These are phyloP conservation scores for Mixornis gularis DNA, from an alignment of 2,113 vertebrate genomes.

Conservation along the genomic window DNA sequence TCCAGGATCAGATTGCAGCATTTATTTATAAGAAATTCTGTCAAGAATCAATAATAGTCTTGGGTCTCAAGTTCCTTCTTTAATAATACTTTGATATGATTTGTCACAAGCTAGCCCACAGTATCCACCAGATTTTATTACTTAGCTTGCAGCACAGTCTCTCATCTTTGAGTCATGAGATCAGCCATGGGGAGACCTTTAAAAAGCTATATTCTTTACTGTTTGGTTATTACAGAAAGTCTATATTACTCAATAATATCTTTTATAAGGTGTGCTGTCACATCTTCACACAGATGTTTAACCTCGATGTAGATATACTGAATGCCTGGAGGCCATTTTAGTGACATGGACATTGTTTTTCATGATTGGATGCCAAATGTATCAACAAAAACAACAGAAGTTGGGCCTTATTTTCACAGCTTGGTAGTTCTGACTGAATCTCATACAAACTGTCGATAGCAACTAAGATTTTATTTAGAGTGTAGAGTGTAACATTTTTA, in stretches of 20 bases:
- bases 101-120: constrained; percentile 87
- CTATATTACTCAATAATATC: constrained; percentile 85
- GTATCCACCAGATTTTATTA: constrained; percentile 87
- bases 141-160: constrained; percentile 84
- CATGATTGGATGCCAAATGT: constrained; percentile 78
- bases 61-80: constrained; percentile 88
- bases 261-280: constrained; percentile 83
- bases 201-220: constrained; percentile 85
- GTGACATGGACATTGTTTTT: constrained; percentile 78
- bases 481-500: constrained; percentile 73
- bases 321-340: constrained; percentile 76
- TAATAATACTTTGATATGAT: constrained; percentile 95
- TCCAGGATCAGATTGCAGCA: constrained; percentile 84
- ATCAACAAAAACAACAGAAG: constrained; percentile 73
- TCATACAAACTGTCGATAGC: constrained; percentile 73
- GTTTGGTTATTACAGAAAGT: constrained; percentile 87
- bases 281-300: constrained; percentile 82
- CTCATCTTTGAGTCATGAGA: constrained; percentile 87
- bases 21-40: constrained; percentile 89
- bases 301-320: constrained; percentile 78
- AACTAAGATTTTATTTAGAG: constrained; percentile 77
- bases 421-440: constrained; percentile 70
- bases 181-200: constrained; percentile 84
- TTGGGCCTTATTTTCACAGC: constrained; percentile 70
- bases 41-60: constrained; percentile 91